A percentile compares a stretch with the other conserved stretches of the same genome.
Evolutionary conservation across 2,113 vertebrate species (phyloP).

Genomic region (Amphiprion ocellaris): DNA sequence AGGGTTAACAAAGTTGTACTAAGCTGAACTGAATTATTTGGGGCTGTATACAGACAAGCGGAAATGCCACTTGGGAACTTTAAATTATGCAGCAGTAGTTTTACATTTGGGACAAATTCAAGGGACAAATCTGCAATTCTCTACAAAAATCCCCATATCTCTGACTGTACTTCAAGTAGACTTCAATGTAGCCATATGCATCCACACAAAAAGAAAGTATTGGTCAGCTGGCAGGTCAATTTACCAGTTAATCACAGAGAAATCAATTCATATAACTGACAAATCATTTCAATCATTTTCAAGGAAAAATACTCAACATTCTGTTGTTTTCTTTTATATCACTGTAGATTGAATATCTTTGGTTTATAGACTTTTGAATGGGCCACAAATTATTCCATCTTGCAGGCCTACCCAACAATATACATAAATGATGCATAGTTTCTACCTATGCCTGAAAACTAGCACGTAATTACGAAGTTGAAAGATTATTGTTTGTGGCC

Average conservation of each 20-base stretch:
- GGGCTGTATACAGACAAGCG: not conserved
- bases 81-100: constrained; percentile 2
- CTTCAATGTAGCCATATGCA: constrained; percentile 15
- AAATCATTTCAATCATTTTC: too few relatives aligned
- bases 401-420: not conserved
- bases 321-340: not conserved
- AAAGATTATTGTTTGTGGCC: constrained; percentile 16
- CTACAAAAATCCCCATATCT: too few relatives aligned
- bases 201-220: not conserved
- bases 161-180: not conserved
- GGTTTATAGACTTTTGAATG: not conserved
- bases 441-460: not conserved
- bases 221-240: not conserved
- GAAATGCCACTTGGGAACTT: not conserved
- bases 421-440: not conserved
- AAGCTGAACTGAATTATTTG: not conserved
- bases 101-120: not conserved
- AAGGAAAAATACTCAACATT: too few relatives aligned
- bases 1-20: too few relatives aligned
- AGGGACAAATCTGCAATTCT: too few relatives aligned
- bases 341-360: not conserved
- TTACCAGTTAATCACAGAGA: not conserved
- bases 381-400: not conserved
- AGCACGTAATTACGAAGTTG: constrained; percentile 22
- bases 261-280: not conserved